These are phyloP conservation scores for Tautogolabrus adspersus DNA, from an alignment of 2,113 vertebrate species.

Conservation along the genomic window DNA sequence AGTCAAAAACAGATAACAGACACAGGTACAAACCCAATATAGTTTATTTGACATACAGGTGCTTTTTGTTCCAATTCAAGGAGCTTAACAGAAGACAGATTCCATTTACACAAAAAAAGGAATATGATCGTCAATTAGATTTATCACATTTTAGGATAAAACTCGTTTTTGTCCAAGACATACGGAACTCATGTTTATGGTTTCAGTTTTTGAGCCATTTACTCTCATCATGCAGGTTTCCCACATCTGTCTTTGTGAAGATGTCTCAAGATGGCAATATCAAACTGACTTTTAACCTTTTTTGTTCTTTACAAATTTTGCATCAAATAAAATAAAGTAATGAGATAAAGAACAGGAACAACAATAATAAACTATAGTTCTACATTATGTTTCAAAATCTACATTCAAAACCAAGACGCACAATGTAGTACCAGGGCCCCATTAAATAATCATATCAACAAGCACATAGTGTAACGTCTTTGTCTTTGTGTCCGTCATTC, in stretches of 20 bases:
- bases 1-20: constrained; percentile 37
- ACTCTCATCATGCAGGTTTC: constrained; percentile 61
- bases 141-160: constrained; percentile 53
- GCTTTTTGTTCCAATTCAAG: constrained; percentile 79
- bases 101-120: constrained; percentile 77
- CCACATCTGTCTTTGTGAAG: constrained; percentile 46
- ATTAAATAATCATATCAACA: constrained; percentile 81
- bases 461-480: constrained; percentile 58
- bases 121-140: constrained; percentile 54
- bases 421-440: constrained; percentile 75
- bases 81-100: constrained; percentile 79
- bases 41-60: constrained; percentile 88
- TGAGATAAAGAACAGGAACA: constrained; percentile 78
- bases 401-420: constrained; percentile 83
- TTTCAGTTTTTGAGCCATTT: constrained; percentile 68
- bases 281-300: constrained; percentile 50
- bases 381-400: constrained; percentile 84
- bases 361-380: constrained; percentile 80
- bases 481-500: constrained; percentile 59
- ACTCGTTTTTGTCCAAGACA: constrained; percentile 60
- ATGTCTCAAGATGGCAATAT: constrained; percentile 55
- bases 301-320: constrained; percentile 67
- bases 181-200: constrained; percentile 59
- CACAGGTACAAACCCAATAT: constrained; percentile 82
- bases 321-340: constrained; percentile 64